Conservation (phyloP, 2,888 invertebrate genomes). For the Corythucha ciliata region DNA sequence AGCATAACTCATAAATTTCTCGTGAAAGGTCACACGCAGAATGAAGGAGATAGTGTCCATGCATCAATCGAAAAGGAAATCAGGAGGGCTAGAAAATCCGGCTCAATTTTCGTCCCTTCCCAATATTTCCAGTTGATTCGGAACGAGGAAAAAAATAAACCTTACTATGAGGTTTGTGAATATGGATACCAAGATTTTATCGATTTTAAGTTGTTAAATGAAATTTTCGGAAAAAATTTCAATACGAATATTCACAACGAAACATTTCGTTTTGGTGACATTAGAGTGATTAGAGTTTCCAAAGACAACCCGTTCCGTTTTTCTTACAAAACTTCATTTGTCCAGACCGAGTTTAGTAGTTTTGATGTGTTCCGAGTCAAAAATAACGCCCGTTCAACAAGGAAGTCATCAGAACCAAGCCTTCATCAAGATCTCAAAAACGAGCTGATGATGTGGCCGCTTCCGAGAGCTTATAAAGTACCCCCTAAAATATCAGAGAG, state of each 20-base stretch:
- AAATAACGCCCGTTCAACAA: too few species aligned
- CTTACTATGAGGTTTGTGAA: slow-evolving; percentile 8
- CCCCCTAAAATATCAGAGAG: too few species aligned
- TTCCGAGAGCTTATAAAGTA: too few species aligned
- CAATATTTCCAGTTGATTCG: slow-evolving; percentile 17
- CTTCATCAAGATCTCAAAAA: too few species aligned
- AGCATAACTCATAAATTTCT: slow-evolving; percentile 9
- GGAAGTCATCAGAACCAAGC: too few species aligned
- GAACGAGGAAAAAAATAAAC: slow-evolving; percentile 9
- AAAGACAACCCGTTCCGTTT: background rate
- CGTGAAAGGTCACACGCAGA: slow-evolving; percentile 14
- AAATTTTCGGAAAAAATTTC: slow-evolving; percentile 5
- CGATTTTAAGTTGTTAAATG: background rate
- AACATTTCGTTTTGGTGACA: background rate
- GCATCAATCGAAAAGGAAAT: slow-evolving; percentile 13
- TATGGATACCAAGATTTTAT: slow-evolving; percentile 6
- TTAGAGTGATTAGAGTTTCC: background rate
- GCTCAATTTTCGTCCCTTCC: slow-evolving; percentile 13
- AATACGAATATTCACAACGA: background rate
- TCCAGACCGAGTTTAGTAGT: slow-evolving; percentile 1
- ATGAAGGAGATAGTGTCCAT: slow-evolving; percentile 13
- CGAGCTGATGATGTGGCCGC: too few species aligned
- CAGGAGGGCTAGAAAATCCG: slow-evolving; percentile 7
- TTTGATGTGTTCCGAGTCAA: too few species aligned
- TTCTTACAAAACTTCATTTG: slow-evolving; percentile 8